Conservation (phyloP, 2,113 vertebrate species). For the Saimiri boliviensis region DNA sequence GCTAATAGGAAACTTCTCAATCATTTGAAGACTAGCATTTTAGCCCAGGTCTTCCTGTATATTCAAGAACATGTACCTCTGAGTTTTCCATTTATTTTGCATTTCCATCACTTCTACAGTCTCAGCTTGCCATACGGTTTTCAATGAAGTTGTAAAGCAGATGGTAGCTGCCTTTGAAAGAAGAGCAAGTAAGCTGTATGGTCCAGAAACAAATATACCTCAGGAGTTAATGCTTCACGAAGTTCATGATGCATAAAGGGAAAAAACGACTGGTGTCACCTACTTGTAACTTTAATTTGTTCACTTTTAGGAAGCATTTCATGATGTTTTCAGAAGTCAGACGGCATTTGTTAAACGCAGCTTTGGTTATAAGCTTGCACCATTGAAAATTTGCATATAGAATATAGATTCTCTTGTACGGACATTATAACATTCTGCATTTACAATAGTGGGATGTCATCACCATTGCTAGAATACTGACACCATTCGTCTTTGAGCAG, state of each 20-base stretch:
- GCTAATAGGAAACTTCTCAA: constrained; percentile 96
- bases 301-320: constrained; percentile 53
- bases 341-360: constrained; percentile 61
- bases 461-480: constrained; percentile 37
- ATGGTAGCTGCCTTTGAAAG: constrained; percentile 96
- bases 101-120: constrained; percentile 96
- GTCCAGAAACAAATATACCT: constrained; percentile 92
- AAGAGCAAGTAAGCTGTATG: constrained; percentile 88
- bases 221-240: constrained; percentile 95
- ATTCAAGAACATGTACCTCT: constrained; percentile 94
- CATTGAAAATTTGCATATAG: constrained; percentile 62
- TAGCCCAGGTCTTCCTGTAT: constrained; percentile 95
- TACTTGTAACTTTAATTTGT: constrained; percentile 51
- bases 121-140: constrained; percentile 94
- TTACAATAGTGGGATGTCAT: constrained; percentile 30
- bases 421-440: constrained; percentile 37
- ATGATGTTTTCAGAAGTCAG: constrained; percentile 57
- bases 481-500: constrained; percentile 50
- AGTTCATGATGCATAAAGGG: constrained; percentile 91
- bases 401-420: constrained; percentile 39
- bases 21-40: constrained; percentile 96
- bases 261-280: neutral
- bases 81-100: constrained; percentile 97
- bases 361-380: constrained; percentile 62
- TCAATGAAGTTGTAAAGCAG: constrained; percentile 97